A percentile compares a stretch with the other conserved stretches of the same genome.
Conservation (phyloP, 1,140 invertebrate species). For the Apis florea region DNA sequence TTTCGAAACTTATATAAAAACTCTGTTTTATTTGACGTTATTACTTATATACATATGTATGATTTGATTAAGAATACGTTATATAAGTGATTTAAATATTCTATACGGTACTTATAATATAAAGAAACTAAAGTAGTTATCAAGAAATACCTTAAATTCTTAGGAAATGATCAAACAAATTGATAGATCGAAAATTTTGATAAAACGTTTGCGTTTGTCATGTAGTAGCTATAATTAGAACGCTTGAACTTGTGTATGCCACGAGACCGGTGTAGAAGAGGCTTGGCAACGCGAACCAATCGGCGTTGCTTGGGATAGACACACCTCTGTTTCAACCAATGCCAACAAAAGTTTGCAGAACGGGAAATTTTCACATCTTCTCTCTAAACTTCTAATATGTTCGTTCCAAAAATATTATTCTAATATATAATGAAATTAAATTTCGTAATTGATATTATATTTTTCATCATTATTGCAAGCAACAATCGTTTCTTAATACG, state of each 20-base stretch:
- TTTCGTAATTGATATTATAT: neutral
- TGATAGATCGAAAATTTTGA: neutral
- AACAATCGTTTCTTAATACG: neutral
- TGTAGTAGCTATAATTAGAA: conserved; percentile 47
- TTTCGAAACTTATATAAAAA: no score
- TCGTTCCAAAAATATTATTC: neutral
- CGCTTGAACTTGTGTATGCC: neutral
- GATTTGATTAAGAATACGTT: neutral
- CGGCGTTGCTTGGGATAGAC: conserved; percentile 42
- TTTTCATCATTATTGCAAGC: no score
- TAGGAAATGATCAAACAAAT: neutral
- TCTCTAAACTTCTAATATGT: neutral
- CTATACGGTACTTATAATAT: no score
- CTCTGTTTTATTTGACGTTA: no score
- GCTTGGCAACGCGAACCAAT: conserved; percentile 55
- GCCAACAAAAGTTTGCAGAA: neutral
- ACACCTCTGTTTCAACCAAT: conserved; percentile 56
- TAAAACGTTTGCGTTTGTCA: conserved; percentile 7
- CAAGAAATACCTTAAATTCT: no score
- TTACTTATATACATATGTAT: neutral
- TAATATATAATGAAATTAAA: neutral
- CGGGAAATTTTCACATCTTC: conserved; percentile 18
- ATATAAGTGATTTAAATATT: no score
- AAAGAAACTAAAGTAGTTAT: no score
- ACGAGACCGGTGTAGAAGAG: conserved; percentile 17